Base-by-base conservation (phyloP, 2,797 vertebrate species). In the Chaunax sp. region DNA sequence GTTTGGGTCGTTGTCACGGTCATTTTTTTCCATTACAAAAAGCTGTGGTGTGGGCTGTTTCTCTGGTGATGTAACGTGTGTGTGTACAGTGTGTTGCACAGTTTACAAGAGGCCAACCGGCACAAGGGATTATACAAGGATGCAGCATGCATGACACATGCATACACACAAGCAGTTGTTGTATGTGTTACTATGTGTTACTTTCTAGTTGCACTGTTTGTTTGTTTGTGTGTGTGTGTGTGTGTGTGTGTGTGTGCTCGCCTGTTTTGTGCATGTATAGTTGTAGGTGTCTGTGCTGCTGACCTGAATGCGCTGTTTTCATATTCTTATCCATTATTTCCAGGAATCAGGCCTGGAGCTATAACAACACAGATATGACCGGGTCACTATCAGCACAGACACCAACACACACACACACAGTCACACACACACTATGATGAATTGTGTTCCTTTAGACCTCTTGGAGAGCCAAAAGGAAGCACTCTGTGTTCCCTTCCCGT, bases 381-480 rank as follows among this genome's bases (percentile, higher is more conserved):
- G 19, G 25, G 74, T 77, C 69, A 60, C 60, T 70, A 61, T 77
- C 51, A 73, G 38, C 40, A 20, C 51, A 64, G 37, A 67, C 63
- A 41, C 46, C 1, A 37, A 43, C 38, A 14, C 35, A 64, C 30
- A 63, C 62, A 61, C 23, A 44, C 46, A 66, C 47, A 65, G 75
- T 60, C 55, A 54, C 65, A 69, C 49, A 44, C 50, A 51, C 63
- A 77, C 41, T 2, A 35, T 22, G 12, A 15, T 19, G 75, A 88
- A 86, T 75, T 80, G 87, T 88, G 79, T 92, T 93, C 89, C 92
- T 92, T 86, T 81, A 54, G 47, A 22, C 23, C 19, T 20, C 16
- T 11, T 19, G 43, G n/a, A 12, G 9, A 20, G 43, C 43, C 46
- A 3, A 26, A 43, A n/a, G 40, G 18, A 43, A 43, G 18, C 40